A percentile compares a stretch with the other conserved stretches of the same genome.
Evolutionary conservation across 2,797 vertebrate species (phyloP).

Genomic region (Megaceryle alcyon): DNA sequence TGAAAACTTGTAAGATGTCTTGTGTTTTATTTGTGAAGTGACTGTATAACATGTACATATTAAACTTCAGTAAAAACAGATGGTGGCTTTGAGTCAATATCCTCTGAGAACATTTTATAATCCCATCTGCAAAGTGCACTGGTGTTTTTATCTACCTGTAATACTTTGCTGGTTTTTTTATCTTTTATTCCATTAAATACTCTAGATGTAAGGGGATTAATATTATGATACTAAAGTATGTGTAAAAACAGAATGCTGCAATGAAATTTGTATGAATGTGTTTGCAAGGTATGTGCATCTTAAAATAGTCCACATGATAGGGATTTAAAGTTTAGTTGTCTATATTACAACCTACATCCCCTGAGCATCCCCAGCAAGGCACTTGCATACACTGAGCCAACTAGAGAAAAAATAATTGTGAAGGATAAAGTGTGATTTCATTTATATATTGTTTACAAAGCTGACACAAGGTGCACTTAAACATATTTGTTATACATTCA

Average conservation of each 20-base stretch:
- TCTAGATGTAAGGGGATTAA: slow-evolving; percentile 37
- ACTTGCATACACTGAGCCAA: background rate
- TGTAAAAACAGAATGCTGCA: slow-evolving; percentile 24
- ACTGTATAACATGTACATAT: background rate
- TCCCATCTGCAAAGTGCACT: background rate
- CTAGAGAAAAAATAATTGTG: background rate
- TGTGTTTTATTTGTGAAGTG: background rate
- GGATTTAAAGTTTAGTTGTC: slow-evolving; percentile 13
- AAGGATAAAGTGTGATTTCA: background rate
- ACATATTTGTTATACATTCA: background rate
- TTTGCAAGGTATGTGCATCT: background rate
- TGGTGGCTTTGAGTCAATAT: slow-evolving; percentile 26
- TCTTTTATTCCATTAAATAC: slow-evolving; percentile 44
- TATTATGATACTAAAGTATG: slow-evolving; percentile 13
- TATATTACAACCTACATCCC: background rate
- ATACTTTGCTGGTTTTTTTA: slow-evolving; percentile 21
- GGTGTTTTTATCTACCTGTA: background rate
- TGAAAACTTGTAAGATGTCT: background rate
- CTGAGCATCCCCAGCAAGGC: background rate
- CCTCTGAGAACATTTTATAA: slow-evolving; percentile 28
- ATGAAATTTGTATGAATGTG: background rate
- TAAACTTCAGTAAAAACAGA: slow-evolving; percentile 24
- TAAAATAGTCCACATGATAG: background rate
- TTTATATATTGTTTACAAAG: background rate
- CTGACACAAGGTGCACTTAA: background rate